phyloP scores from a whole-genome alignment of 2,797 vertebrate genomes.

The Heteromormyrus szaboi region DNA sequence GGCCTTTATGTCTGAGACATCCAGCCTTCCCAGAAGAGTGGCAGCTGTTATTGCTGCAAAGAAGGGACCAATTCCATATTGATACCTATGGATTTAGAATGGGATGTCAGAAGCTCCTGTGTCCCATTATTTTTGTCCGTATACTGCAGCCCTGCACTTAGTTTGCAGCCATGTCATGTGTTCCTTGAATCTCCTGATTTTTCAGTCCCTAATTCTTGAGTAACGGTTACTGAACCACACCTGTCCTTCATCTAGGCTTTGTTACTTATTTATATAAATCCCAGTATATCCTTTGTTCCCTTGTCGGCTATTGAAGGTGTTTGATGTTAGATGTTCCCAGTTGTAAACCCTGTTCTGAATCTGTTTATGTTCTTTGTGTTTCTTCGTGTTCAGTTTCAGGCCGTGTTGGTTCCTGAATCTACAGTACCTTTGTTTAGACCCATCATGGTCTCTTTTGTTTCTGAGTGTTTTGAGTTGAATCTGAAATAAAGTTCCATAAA shows the following conservation, averaged over 20 bases:
- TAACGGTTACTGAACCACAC: neutral
- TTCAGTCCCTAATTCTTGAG: neutral
- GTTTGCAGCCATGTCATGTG: neutral
- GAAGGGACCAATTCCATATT: neutral
- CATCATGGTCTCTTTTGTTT: neutral
- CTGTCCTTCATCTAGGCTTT: neutral
- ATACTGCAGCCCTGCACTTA: neutral
- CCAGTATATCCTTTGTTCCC: neutral
- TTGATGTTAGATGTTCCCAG: neutral
- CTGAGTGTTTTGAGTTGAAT: neutral
- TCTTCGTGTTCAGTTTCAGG: neutral
- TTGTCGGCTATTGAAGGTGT: constrained; percentile 4
- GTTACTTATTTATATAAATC: neutral
- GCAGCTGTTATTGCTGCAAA: neutral
- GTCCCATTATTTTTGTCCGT: neutral
- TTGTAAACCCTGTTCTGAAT: neutral
- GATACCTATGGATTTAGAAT: neutral
- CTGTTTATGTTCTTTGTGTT: neutral
- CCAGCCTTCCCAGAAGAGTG: neutral
- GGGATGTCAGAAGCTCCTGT: neutral
- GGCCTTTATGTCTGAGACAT: neutral
- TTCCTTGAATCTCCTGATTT: neutral
- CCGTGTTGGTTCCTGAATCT: neutral
- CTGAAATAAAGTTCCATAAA: neutral
- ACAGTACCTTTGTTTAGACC: neutral